These are phyloP conservation scores for Poecilobothrus nobilitatus DNA, from an alignment of 2,888 invertebrate genomes.

Conservation along the genomic window DNA sequence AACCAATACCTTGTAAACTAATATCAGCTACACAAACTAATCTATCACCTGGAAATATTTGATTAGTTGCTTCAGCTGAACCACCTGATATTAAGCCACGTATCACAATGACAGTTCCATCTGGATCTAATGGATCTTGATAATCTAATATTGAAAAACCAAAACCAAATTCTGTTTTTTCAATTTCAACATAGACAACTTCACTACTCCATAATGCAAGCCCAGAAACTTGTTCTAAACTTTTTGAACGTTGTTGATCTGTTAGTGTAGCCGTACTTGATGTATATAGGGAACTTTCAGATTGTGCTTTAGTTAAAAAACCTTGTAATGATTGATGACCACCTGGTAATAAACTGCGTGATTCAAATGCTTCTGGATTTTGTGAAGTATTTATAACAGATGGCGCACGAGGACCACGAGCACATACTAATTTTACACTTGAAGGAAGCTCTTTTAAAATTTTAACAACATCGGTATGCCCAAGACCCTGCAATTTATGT, in stretches of 20 bases:
- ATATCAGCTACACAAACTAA: slow-evolving; percentile 85
- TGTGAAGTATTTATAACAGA: slow-evolving; percentile 70
- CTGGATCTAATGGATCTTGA: slow-evolving; percentile 93
- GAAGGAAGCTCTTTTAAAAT: slow-evolving; percentile 88
- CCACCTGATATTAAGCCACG: slow-evolving; percentile 96
- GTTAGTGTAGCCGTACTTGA: slow-evolving; percentile 75
- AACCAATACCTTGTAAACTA: slow-evolving; percentile 78
- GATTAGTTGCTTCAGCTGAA: slow-evolving; percentile 90
- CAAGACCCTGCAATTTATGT: slow-evolving; percentile 78
- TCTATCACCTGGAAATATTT: slow-evolving; percentile 92
- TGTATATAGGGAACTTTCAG: slow-evolving; percentile 85
- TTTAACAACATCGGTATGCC: slow-evolving; percentile 93
- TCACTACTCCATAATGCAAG: slow-evolving; percentile 96
- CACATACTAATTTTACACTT: slow-evolving; percentile 86
- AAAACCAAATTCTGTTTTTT: slow-evolving; percentile 91
- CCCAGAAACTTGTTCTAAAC: slow-evolving; percentile 88
- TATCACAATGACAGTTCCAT: slow-evolving; percentile 93
- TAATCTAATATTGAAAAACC: slow-evolving; percentile 98
- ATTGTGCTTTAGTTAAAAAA: slow-evolving; percentile 85
- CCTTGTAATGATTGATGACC: slow-evolving; percentile 75
- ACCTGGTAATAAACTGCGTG: slow-evolving; percentile 74
- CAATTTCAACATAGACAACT: slow-evolving; percentile 81
- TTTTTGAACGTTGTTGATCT: slow-evolving; percentile 74
- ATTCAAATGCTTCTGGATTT: slow-evolving; percentile 70
- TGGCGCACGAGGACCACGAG: slow-evolving; percentile 54